Percentiles rank a stretch among this genome's conserved stretches.
These are phyloP conservation scores for Tinamus guttatus DNA, from an alignment of 2,113 vertebrate species.

Conservation along the genomic window DNA sequence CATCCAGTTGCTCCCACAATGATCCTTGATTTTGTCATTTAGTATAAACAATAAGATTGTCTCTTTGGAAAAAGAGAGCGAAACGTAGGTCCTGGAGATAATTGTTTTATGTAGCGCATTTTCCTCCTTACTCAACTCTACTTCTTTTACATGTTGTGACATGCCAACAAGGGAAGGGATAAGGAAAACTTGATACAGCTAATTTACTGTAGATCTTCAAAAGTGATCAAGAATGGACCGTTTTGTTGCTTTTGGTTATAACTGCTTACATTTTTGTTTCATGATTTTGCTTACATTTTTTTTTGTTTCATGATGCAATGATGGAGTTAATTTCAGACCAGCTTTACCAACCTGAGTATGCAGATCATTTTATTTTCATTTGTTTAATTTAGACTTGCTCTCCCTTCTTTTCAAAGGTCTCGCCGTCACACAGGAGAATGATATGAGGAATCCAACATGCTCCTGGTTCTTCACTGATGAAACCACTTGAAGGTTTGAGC, in stretches of 20 bases:
- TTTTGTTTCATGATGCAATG: background rate
- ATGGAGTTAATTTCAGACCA: background rate
- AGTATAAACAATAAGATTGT: slow-evolving; percentile 5
- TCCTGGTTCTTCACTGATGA: background rate
- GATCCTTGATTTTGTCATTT: slow-evolving; percentile 19
- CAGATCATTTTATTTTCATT: background rate
- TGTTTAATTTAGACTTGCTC: background rate
- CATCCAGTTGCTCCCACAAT: background rate
- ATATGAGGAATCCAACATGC: background rate
- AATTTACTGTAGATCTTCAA: background rate
- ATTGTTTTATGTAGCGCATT: background rate
- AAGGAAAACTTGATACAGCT: background rate
- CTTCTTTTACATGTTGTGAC: background rate
- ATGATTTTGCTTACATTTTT: background rate
- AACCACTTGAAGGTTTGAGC: background rate
- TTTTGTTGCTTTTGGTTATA: background rate
- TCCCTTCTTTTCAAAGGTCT: background rate
- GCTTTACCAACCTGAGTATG: background rate
- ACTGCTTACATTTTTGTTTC: background rate
- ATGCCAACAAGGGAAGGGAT: background rate
- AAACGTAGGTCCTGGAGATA: background rate
- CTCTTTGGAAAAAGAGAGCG: background rate
- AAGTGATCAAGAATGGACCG: background rate
- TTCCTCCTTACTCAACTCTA: background rate
- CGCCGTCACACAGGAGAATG: background rate